phyloP scores from a whole-genome alignment of 1,140 invertebrate genomes.

The Sipha flava region DNA sequence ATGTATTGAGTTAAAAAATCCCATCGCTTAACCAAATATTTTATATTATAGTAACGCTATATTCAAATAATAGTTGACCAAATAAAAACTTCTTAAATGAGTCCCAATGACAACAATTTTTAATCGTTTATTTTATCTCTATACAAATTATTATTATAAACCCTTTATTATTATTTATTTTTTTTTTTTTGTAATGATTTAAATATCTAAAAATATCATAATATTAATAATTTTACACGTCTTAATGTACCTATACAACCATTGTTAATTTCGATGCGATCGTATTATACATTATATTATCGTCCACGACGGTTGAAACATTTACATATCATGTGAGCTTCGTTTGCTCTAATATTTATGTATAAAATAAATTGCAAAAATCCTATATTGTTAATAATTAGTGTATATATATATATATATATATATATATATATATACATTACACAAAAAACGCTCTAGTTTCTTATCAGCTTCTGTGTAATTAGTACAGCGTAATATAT shows the following conservation, averaged over 20 bases:
- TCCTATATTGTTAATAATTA: constrained; percentile 1
- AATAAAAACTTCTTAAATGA: too few relatives aligned
- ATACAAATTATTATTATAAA: neutral
- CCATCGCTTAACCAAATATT: neutral
- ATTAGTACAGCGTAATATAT: neutral
- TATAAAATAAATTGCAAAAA: neutral
- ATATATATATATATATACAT: neutral
- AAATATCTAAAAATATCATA: neutral
- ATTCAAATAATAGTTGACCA: too few relatives aligned
- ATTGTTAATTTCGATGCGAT: neutral
- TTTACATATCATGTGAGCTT: constrained; percentile 30
- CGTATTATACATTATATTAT: neutral
- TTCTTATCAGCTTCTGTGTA: constrained; percentile 24
- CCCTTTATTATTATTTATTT: neutral
- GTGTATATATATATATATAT: constrained; percentile 9
- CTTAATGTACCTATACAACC: too few relatives aligned
- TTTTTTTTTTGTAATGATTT: neutral
- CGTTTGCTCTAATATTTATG: constrained; percentile 1
- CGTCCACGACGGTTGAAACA: neutral
- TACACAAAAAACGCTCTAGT: neutral
- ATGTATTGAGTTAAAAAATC: neutral
- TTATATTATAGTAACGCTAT: neutral
- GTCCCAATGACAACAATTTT: too few relatives aligned
- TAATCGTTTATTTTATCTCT: neutral
- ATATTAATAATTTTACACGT: neutral